These are phyloP conservation scores for Danionella cerebrum DNA, from an alignment of 2,113 vertebrate genomes.

Conservation along the genomic window DNA sequence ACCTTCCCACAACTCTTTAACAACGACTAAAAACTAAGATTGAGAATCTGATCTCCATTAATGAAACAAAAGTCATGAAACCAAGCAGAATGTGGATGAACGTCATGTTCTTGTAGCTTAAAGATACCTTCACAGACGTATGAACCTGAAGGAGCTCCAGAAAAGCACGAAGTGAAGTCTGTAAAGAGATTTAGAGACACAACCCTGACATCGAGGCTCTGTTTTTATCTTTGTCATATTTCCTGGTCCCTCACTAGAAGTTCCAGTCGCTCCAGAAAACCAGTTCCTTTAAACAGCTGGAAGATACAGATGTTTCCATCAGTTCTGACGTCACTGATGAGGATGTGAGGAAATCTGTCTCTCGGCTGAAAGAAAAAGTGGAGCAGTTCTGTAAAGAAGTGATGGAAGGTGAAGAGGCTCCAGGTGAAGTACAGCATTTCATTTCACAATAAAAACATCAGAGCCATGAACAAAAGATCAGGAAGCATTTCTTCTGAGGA, in stretches of 20 bases:
- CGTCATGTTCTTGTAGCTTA: too few species aligned
- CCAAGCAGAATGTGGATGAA: too few species aligned
- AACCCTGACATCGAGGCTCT: too few species aligned
- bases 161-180: too few species aligned
- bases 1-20: too few species aligned
- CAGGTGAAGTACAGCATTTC: neutral
- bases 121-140: too few species aligned
- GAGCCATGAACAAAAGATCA: neutral
- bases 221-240: neutral
- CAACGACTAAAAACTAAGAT: too few species aligned
- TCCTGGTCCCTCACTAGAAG: neutral
- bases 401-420: neutral
- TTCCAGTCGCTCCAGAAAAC: neutral
- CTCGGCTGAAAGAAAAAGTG: neutral
- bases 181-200: too few species aligned
- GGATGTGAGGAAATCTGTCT: neutral
- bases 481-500: neutral
- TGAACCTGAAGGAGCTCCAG: too few species aligned
- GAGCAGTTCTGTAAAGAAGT: neutral
- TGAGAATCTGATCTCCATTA: too few species aligned
- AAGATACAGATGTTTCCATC: neutral
- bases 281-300: neutral
- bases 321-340: neutral
- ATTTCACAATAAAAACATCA: neutral
- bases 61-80: too few species aligned